Evolutionary conservation across 2,113 vertebrate genomes (phyloP).

Genomic region (Morone saxatilis): DNA sequence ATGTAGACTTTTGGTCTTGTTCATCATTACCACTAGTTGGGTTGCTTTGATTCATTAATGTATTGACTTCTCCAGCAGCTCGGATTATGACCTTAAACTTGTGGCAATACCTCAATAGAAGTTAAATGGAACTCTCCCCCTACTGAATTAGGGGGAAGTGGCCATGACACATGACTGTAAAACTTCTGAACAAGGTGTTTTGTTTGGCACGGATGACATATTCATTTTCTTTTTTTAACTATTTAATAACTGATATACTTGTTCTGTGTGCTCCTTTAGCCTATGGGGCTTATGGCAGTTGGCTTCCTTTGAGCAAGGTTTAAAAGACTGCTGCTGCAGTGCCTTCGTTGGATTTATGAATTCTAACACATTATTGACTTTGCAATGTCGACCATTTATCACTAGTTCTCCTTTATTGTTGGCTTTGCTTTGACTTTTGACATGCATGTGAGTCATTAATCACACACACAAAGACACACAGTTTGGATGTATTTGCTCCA

Average conservation of each 20-base stretch:
- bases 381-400: not conserved
- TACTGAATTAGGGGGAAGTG: not conserved
- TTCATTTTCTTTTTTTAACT: not conserved
- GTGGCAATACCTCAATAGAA: not conserved
- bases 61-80: not conserved
- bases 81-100: not conserved
- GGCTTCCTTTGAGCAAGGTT: not conserved
- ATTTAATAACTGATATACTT: not conserved
- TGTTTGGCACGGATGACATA: not conserved
- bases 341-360: not conserved
- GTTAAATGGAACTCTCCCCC: not conserved
- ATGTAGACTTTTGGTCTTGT: not conserved
- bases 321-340: not conserved
- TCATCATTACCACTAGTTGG: not conserved
- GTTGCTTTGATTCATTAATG: not conserved
- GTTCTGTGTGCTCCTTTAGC: not conserved
- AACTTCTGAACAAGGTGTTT: not conserved
- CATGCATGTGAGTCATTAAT: not conserved
- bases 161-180: not conserved
- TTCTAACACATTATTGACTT: not conserved
- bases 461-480: not conserved
- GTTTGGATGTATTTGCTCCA: slow-evolving; percentile 4
- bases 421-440: not conserved
- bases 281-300: not conserved
- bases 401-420: not conserved